Base-by-base conservation (phyloP, 2,797 vertebrate genomes). In the Euphonia xanthogaster region DNA sequence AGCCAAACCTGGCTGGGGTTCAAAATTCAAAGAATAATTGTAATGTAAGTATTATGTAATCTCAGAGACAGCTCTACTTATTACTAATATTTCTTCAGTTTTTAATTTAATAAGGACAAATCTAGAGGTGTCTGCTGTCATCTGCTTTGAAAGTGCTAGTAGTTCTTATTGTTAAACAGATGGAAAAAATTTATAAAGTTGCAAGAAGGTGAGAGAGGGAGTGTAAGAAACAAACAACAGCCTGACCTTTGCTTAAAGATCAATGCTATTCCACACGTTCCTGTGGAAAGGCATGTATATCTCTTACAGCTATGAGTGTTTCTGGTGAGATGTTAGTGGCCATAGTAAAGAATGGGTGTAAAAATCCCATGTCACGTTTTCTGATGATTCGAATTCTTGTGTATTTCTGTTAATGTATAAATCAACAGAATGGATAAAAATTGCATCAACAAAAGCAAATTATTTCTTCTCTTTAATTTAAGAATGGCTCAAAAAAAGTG, bases 11-110 rank as follows among this genome's bases (percentile, higher is more conserved):
- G 74, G 33, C 80, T 57, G 40, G 40, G 33, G 10, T 87, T 93
- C 81, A 94, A 84, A 88, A 90, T 81, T 92, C 20, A 72, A 85
- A 89, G 35, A 57, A 10, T 93, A 79, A 66, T 66, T 89, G 8
- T 70, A 84, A 66, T n/a, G 45, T 81, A 74, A 31, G 58, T 82
- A 74, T 45, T 54, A 14, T 71, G 74, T 85, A 85, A 89, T 82
- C 71, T 92, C 65, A 80, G 57, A 74, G 94, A 72, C 68, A 87
- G 85, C 57, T 88, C 57, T 86, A 67, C 63, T 82, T 79, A 67
- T 76, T 78, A 62, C 15, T 78, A 91, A 31, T 50, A 31, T 87
- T 90, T 83, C 45, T 88, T 88, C 61, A 12, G 76, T 79, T 88
- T 91, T 77, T 76, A 73, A 75, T 91, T 81, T 88, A 86, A 25